Base-by-base conservation (phyloP, 1,140 invertebrate species). In the Drosophila nasuta region DNA sequence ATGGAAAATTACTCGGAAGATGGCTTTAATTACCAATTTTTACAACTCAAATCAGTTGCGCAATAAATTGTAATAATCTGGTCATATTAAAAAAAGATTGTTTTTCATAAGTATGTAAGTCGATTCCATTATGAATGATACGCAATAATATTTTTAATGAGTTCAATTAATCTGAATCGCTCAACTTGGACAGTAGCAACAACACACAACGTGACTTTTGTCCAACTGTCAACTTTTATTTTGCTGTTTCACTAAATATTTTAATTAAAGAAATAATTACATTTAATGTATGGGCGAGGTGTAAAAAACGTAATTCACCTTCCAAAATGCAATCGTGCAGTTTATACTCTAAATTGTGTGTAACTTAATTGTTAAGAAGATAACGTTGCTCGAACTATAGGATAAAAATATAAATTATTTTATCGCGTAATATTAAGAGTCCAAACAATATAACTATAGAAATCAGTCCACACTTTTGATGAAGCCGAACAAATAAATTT, bases 231-330 rank as follows among this genome's bases (percentile, higher is more conserved):
- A 79, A 72, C 62, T 65, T 69, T 74, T 43, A 64, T 56, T 80
- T 60, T 51, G 75, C 79, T 75, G 75, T 63, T 71, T 69, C 68
- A 60, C 72, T 79, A 86, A 87, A 86, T 87, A 87, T 87, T 88
- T 87, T 88, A 87, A 87, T 87, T 87, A 87, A 88, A 88, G 83
- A 87, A 87, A 88, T 87, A 87, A 87, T 87, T 87, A 87, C 69
- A 77, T 88, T 79, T 82, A 82, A 87, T 87, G 83, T 63, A 80
- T 54, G 74, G 38, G 15, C 52, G 59, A 66, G 33, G 49, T 63
- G 52, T 30, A 63, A 56, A 56, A 71, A 56, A 65, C 51, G 59
- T 78, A 52, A 65, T 46, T 64, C 69, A 51, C 25, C 25, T 62
- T 1, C 45, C 2, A 11, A 38, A 41, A 15, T 63, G 33, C 46